Evolutionary conservation across 2,113 vertebrate species (phyloP).

Genomic region (Gopherus flavomarginatus): DNA sequence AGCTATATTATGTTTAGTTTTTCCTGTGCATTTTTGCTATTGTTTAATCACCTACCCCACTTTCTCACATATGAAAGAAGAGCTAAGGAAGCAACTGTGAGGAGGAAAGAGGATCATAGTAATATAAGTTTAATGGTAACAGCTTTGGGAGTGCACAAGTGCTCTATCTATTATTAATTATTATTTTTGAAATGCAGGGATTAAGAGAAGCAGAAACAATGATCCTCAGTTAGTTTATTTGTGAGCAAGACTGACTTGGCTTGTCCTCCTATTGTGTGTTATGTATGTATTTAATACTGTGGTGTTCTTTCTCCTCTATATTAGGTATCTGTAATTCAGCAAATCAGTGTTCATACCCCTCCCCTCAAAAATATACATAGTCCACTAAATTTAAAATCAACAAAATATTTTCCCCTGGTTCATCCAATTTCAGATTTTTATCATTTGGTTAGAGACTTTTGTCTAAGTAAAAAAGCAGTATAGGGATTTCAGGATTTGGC

Average conservation of each 20-base stretch:
- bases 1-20: not conserved
- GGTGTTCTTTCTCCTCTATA: not conserved
- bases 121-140: not conserved
- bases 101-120: too few relatives aligned
- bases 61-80: too few relatives aligned
- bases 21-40: not conserved
- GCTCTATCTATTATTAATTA: too few relatives aligned
- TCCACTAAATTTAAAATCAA: not conserved
- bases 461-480: not conserved
- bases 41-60: rapidly evolving
- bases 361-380: not conserved
- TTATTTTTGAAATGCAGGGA: not conserved
- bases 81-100: too few relatives aligned
- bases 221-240: not conserved
- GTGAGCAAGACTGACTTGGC: not conserved
- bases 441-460: not conserved
- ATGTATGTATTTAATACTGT: not conserved
- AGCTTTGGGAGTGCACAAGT: not conserved
- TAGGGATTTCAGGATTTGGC: not conserved
- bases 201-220: not conserved
- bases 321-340: not conserved
- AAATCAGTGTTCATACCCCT: not conserved
- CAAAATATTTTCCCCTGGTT: not conserved
- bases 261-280: not conserved
- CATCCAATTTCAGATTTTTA: not conserved